These are phyloP conservation scores for Coranthus polyacanthus DNA, from an alignment of 2,797 vertebrate genomes.

Conservation along the genomic window DNA sequence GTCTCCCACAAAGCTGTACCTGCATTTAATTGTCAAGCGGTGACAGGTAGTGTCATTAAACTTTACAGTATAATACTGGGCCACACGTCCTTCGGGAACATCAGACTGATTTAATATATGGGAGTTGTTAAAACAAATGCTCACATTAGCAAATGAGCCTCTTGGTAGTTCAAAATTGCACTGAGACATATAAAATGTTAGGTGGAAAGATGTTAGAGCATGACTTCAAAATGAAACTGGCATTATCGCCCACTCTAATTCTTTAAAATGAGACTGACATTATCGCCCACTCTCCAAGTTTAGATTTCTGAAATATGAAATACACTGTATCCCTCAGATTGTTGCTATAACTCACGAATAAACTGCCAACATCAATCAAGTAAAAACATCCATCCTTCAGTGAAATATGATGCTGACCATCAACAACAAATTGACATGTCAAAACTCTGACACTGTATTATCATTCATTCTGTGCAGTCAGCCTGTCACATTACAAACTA, in stretches of 20 bases:
- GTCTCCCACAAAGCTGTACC: constrained; percentile 20
- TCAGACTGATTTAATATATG: constrained; percentile 11
- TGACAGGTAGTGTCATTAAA: constrained; percentile 24
- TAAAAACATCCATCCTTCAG: neutral
- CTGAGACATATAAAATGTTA: constrained; percentile 13
- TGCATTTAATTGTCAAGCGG: constrained; percentile 21
- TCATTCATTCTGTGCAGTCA: neutral
- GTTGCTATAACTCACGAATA: neutral
- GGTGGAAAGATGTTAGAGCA: constrained; percentile 5
- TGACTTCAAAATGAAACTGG: constrained; percentile 10
- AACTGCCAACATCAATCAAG: constrained; percentile 1
- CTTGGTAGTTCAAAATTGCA: constrained; percentile 9
- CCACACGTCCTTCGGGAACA: constrained; percentile 12
- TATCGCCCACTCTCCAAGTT: constrained; percentile 23
- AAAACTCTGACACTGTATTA: neutral
- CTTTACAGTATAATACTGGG: constrained; percentile 20
- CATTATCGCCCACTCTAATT: constrained; percentile 22
- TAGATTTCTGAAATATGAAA: neutral
- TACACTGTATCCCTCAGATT: neutral
- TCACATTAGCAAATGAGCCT: constrained; percentile 14
- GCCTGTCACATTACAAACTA: constrained; percentile 4
- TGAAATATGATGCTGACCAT: neutral
- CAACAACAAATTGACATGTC: neutral
- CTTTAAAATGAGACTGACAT: constrained; percentile 6
- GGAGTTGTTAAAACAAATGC: neutral